Evolutionary conservation across 2,113 vertebrate genomes (phyloP).

Genomic region (Megaceryle maxima): DNA sequence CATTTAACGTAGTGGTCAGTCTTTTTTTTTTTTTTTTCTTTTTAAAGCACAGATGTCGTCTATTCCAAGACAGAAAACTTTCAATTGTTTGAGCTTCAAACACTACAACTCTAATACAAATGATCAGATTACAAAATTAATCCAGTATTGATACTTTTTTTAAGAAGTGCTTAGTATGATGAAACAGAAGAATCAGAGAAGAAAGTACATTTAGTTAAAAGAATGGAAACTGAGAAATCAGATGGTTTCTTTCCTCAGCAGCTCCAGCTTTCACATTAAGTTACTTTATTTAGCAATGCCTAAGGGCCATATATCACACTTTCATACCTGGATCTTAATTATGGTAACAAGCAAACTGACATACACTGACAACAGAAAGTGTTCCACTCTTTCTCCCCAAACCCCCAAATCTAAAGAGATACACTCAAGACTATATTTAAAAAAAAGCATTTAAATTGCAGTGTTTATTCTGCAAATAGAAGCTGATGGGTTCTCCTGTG

Average conservation of each 20-base stretch:
- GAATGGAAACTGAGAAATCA: background rate
- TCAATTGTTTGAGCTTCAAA: background rate
- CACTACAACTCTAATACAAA: background rate
- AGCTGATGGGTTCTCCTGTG: background rate
- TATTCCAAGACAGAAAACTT: background rate
- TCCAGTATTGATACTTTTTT: background rate
- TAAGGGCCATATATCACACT: background rate
- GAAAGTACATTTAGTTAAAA: background rate
- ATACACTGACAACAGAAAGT: background rate
- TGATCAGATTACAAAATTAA: background rate
- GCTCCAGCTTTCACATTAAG: background rate
- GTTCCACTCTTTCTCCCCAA: background rate
- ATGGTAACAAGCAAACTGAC: background rate
- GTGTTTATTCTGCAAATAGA: conserved; percentile 1
- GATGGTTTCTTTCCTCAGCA: background rate
- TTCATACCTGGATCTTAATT: conserved; percentile 11
- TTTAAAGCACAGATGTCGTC: background rate
- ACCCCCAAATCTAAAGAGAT: background rate
- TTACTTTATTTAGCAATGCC: conserved; percentile 19
- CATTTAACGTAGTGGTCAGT: background rate
- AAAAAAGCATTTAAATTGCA: background rate
- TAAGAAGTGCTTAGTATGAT: background rate
- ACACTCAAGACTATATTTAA: background rate
- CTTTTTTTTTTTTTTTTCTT: background rate
- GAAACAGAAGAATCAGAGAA: background rate